Conservation (phyloP, 2,888 invertebrate species). For the Melitaea athalia region DNA sequence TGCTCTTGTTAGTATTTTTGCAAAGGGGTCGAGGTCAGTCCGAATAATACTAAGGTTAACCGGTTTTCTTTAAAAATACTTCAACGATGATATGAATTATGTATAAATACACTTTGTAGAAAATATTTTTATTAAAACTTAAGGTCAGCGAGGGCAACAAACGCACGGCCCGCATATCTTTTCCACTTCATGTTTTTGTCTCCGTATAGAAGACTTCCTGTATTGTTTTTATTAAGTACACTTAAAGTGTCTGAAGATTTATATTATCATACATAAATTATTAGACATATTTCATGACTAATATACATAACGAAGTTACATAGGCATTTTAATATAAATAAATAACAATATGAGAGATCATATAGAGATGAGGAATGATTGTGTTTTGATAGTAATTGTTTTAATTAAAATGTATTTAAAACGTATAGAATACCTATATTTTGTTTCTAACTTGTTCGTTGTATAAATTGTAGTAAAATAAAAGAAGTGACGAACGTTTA, state of each 20-base stretch:
- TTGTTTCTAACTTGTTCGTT: background rate
- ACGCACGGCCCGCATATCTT: conserved; percentile 25
- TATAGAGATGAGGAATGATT: background rate
- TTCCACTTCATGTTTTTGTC: conserved; percentile 27
- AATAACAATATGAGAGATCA: background rate
- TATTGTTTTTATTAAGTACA: conserved; percentile 40
- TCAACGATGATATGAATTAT: conserved; percentile 4
- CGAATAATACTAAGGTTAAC: conserved; percentile 22
- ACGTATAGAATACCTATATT: background rate
- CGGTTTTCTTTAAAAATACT: conserved; percentile 12
- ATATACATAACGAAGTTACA: conserved; percentile 31
- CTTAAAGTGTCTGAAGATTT: conserved; percentile 41
- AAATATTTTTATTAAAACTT: background rate
- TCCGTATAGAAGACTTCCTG: conserved; percentile 30
- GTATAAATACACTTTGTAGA: background rate
- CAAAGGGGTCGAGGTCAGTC: conserved; percentile 44
- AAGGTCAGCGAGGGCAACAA: conserved; percentile 4
- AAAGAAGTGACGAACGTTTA: conserved; percentile 1
- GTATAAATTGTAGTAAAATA: background rate
- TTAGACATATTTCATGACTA: no score
- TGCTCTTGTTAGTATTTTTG: conserved; percentile 33
- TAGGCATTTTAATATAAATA: background rate
- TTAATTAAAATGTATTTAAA: background rate
- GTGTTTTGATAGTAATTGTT: background rate
- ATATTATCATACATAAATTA: background rate